Base-by-base conservation (phyloP, 2,113 vertebrate species). In the Cisticola juncidis region DNA sequence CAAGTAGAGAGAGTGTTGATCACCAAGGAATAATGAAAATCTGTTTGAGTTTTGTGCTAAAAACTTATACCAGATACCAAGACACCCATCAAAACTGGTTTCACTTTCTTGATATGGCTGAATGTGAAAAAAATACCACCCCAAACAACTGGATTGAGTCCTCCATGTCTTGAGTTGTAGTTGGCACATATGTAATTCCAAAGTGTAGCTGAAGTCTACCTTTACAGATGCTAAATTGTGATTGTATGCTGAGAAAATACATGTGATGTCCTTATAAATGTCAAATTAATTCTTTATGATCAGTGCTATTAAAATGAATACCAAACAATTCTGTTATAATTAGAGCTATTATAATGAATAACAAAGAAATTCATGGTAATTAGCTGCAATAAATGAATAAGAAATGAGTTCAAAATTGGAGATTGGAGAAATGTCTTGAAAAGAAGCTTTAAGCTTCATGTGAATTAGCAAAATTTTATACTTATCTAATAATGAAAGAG, bases 281-380 rank as follows among this genome's bases (percentile, higher is more conserved):
- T 96, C 80, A 90, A 89, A 88, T 87, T 19, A 94, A 94, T 95
- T 95, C 45, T 79, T 96, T 94, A 86, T 92, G 50, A 95, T 95
- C 57, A 70, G 35, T 38, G 11, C 29, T 89, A 47, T 94, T 94
- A 73, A 68, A 94, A 97, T 19, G 85, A 96, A 96, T 88, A 95
- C 53, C 33, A 96, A 97, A 92, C 78, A 95, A 97, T 94, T 93
- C 76, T 58, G 58, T 95, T 94, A 92, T 93, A 97, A 96, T 95
- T 95, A 90, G 74, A 80, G 61, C 54, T 93, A 80, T 96, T 97
- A 95, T 62, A 94, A 95, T 94, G 89, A 94, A 84, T 86, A 90
- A 6, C 92, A 96, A 91, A 96, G 64, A 58, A 96, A 91, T 88
- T 86, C 1, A 85, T 86, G 60, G 58, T 91, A 94, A 94, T 96